Percentiles rank a stretch among this genome's conserved stretches.
These are phyloP conservation scores for Holcopasites calliopsidis DNA, from an alignment of 1,140 invertebrate genomes.

Conservation along the genomic window DNA sequence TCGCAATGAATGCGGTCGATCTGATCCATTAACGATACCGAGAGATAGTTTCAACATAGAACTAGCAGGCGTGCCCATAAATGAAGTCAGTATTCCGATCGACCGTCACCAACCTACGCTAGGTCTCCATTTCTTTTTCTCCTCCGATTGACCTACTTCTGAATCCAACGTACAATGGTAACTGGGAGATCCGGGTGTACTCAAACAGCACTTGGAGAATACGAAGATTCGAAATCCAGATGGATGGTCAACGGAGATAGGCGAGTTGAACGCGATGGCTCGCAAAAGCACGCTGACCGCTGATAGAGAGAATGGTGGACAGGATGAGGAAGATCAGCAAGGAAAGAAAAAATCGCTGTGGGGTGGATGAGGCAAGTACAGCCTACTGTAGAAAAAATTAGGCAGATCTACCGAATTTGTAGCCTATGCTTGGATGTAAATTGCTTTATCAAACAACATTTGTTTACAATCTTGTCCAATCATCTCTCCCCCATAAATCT, in stretches of 20 bases:
- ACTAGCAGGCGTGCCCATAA: constrained; percentile 1
- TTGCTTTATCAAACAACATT: no score
- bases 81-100: not conserved
- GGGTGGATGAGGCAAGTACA: not conserved
- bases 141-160: constrained; percentile 42
- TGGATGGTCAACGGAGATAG: constrained; percentile 31
- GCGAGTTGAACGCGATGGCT: constrained; percentile 18
- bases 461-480: no score
- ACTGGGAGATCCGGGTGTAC: constrained; percentile 9
- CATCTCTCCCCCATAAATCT: no score
- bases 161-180: constrained; percentile 30
- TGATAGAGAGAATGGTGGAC: not conserved
- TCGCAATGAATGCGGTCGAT: not conserved
- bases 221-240: constrained; percentile 44
- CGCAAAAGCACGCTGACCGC: constrained; percentile 18
- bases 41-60: no score
- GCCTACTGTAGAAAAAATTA: not conserved
- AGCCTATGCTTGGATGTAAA: no score
- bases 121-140: not conserved
- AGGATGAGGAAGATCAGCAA: not conserved
- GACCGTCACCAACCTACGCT: not conserved
- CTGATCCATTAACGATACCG: constrained; percentile 29
- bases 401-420: no score
- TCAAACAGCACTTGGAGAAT: constrained; percentile 42
- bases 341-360: not conserved